Evolutionary conservation across 2,797 vertebrate genomes (phyloP).

Genomic region (Pantherophis alleghaniensis): DNA sequence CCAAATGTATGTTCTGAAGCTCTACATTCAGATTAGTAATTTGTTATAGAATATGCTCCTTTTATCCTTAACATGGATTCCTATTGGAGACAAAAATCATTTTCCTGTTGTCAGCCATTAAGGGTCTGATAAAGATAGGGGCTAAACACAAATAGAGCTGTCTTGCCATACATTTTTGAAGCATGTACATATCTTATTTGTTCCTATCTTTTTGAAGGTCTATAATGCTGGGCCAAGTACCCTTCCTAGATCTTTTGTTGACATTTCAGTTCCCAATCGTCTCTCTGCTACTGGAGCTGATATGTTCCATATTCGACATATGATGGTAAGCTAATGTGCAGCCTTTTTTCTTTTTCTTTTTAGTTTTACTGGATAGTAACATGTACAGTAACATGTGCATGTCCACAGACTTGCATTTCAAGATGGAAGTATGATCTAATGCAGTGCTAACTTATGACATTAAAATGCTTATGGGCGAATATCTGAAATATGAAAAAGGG

Average conservation of each 20-base stretch:
- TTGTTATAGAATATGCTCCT: not conserved
- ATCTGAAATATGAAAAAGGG: not conserved
- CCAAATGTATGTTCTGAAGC: not conserved
- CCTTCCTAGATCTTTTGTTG: slow-evolving; percentile 86
- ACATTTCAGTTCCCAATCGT: slow-evolving; percentile 89
- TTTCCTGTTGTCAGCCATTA: not conserved
- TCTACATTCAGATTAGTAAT: not conserved
- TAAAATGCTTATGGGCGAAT: not conserved
- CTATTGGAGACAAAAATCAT: not conserved
- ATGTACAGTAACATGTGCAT: not conserved
- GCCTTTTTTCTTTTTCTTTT: not conserved
- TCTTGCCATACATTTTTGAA: not conserved
- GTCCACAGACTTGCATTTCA: not conserved
- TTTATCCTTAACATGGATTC: not conserved
- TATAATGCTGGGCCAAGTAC: slow-evolving; percentile 96
- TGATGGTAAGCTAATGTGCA: slow-evolving; percentile 78
- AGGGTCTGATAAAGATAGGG: not conserved
- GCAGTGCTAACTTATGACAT: not conserved
- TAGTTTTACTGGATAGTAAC: not conserved
- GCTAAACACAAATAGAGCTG: not conserved
- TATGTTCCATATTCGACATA: slow-evolving; percentile 89
- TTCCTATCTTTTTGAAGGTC: slow-evolving; percentile 72
- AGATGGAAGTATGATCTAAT: not conserved
- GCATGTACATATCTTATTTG: not conserved
- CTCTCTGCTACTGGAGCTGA: slow-evolving; percentile 85